These are phyloP conservation scores for Fabriciana adippe DNA, from an alignment of 2,888 invertebrate genomes.

Conservation along the genomic window DNA sequence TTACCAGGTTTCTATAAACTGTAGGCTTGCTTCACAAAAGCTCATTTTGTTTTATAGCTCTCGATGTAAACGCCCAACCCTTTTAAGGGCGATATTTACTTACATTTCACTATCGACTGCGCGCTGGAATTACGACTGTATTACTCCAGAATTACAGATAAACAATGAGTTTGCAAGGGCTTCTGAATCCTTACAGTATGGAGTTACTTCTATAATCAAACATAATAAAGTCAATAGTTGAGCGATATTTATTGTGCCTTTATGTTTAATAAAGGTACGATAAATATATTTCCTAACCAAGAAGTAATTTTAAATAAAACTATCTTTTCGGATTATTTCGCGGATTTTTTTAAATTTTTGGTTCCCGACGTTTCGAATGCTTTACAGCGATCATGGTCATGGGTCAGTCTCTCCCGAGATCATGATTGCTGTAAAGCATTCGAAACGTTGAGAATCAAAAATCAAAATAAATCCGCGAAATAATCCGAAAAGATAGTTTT, in stretches of 20 bases:
- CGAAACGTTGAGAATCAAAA: too few relatives aligned
- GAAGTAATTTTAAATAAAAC: conserved; percentile 1
- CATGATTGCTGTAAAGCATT: too few relatives aligned
- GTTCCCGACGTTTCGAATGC: too few relatives aligned
- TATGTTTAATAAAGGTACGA: neutral
- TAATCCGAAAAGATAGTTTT: too few relatives aligned
- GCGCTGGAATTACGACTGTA: conserved; percentile 58
- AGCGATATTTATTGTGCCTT: neutral
- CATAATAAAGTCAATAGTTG: conserved; percentile 14
- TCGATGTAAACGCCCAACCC: conserved; percentile 66
- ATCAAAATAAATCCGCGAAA: too few relatives aligned
- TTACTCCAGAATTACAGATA: conserved; percentile 50
- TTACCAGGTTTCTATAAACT: conserved; percentile 59
- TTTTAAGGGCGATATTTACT: conserved; percentile 66
- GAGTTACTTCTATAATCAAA: conserved; percentile 1
- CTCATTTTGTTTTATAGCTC: conserved; percentile 76
- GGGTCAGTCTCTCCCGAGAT: too few relatives aligned
- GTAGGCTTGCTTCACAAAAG: conserved; percentile 62
- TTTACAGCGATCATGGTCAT: too few relatives aligned
- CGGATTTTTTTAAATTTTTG: too few relatives aligned
- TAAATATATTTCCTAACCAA: conserved; percentile 3
- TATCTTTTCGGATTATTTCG: too few relatives aligned
- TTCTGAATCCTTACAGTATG: conserved; percentile 7
- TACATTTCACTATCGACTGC: conserved; percentile 57
- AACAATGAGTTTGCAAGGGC: conserved; percentile 50